Evolutionary conservation across 2,888 invertebrate species (phyloP).

Genomic region (Drosophila fungiperda): DNA sequence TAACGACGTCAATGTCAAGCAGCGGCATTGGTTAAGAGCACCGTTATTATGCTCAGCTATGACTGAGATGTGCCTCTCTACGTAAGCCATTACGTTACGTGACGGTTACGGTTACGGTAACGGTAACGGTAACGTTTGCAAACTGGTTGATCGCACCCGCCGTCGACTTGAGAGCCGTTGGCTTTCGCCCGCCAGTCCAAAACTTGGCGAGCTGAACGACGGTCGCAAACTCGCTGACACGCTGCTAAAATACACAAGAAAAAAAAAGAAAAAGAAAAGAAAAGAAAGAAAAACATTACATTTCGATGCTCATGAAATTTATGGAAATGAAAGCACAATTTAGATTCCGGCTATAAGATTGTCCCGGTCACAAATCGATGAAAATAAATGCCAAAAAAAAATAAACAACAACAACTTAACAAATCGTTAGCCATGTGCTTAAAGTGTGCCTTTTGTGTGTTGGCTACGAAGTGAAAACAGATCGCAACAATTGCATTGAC

Average conservation of each 20-base stretch:
- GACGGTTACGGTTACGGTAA: constrained; percentile 59
- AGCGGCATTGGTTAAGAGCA: constrained; percentile 39
- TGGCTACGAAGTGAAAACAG: constrained; percentile 50
- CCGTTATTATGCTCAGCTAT: not conserved
- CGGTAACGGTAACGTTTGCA: constrained; percentile 48
- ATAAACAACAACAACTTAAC: constrained; percentile 19
- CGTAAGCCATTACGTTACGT: constrained; percentile 60
- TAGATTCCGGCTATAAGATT: constrained; percentile 9
- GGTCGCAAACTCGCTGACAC: constrained; percentile 55
- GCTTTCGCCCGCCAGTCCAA: constrained; percentile 76
- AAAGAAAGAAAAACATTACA: not conserved
- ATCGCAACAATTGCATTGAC: constrained; percentile 63
- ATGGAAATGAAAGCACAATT: constrained; percentile 45
- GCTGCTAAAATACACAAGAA: not conserved
- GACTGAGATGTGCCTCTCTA: constrained; percentile 41
- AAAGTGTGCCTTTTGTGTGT: constrained; percentile 24
- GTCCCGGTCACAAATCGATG: constrained; percentile 31
- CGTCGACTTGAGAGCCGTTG: constrained; percentile 46
- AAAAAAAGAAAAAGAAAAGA: not conserved
- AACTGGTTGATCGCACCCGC: constrained; percentile 80
- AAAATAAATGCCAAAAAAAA: constrained; percentile 46
- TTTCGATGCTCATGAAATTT: constrained; percentile 14
- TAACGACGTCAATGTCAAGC: constrained; percentile 51
- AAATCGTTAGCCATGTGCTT: constrained; percentile 43
- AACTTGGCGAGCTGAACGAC: constrained; percentile 64